These are phyloP conservation scores for Botia almorhae DNA, from an alignment of 2,797 vertebrate genomes.

Conservation along the genomic window DNA sequence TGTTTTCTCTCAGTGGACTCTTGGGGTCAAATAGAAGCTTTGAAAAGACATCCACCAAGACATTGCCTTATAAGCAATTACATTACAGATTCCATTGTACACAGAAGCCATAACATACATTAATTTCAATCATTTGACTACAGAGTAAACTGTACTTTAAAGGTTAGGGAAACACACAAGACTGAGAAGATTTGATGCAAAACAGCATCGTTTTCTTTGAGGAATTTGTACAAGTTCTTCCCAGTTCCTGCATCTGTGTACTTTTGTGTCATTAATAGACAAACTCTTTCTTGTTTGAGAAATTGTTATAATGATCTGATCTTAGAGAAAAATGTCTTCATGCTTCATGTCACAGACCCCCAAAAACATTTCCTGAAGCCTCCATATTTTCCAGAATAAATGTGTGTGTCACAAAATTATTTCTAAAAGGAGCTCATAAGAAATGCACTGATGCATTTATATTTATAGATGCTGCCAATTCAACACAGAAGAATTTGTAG, in stretches of 20 bases:
- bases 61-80: constrained; percentile 53
- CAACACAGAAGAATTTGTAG: constrained; percentile 3
- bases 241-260: constrained; percentile 59
- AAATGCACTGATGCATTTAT: not conserved
- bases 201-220: constrained; percentile 39
- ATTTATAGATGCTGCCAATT: constrained; percentile 8
- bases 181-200: constrained; percentile 34
- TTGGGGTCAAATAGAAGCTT: constrained; percentile 44
- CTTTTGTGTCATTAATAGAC: constrained; percentile 64
- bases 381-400: not conserved
- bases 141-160: not conserved
- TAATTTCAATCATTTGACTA: not conserved
- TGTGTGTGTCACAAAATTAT: not conserved
- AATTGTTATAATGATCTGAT: constrained; percentile 66
- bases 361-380: not conserved
- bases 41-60: constrained; percentile 31
- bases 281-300: constrained; percentile 58
- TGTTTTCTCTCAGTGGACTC: constrained; percentile 59
- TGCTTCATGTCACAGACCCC: not conserved
- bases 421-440: not conserved
- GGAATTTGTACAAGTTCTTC: constrained; percentile 41
- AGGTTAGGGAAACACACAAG: not conserved
- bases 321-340: constrained; percentile 45
- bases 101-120: constrained; percentile 11
- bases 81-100: constrained; percentile 30